These are phyloP conservation scores for Pristionchus maxplancki DNA, from an alignment of 2,888 invertebrate species.

Conservation along the genomic window DNA sequence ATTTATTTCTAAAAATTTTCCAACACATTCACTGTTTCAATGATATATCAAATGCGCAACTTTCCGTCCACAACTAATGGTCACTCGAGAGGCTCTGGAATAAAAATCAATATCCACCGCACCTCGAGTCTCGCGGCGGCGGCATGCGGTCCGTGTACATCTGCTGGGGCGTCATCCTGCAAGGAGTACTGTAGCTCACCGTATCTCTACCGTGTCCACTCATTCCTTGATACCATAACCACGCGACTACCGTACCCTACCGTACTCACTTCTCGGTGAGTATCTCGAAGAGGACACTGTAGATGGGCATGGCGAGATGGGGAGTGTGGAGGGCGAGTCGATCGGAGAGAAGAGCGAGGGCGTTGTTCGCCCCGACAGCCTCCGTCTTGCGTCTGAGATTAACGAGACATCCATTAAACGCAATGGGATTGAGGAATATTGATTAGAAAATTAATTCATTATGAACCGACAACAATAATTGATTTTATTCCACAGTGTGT, in stretches of 20 bases:
- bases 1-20: constrained; percentile 81
- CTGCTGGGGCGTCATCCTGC: constrained; percentile 41
- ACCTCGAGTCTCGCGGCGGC: constrained; percentile 42
- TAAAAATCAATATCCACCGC: constrained; percentile 22
- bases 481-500: background rate
- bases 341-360: constrained; percentile 89
- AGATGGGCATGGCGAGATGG: constrained; percentile 92
- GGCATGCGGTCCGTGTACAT: constrained; percentile 49
- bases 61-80: background rate
- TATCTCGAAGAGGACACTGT: constrained; percentile 97
- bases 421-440: too few relatives aligned
- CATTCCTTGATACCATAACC: background rate
- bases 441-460: background rate
- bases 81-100: too few relatives aligned
- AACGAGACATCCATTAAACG: background rate
- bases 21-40: constrained; percentile 16
- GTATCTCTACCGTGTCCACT: background rate
- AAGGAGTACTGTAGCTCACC: background rate
- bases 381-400: constrained; percentile 93
- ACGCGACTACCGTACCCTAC: background rate
- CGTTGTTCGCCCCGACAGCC: constrained; percentile 97
- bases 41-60: background rate
- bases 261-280: constrained; percentile 50
- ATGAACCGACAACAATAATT: background rate
- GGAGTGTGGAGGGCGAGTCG: constrained; percentile 89